A percentile compares a stretch with the other conserved stretches of the same genome.
phyloP scores from a whole-genome alignment of 1,140 invertebrate genomes.

The Pseudobourletiella spinata region DNA sequence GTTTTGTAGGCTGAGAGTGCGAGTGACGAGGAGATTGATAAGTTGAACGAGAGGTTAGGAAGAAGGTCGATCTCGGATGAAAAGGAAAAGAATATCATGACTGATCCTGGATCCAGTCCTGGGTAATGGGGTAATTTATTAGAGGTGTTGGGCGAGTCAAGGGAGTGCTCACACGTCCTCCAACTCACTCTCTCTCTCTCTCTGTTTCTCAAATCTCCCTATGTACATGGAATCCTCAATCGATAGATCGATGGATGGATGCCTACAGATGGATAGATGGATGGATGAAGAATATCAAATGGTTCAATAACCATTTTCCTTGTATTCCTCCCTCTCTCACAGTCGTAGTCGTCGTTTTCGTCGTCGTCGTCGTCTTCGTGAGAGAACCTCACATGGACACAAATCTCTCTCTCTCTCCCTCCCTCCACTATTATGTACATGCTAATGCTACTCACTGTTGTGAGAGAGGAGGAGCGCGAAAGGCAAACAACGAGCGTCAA shows the following conservation, averaged over 20 bases:
- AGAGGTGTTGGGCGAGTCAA: constrained; percentile 7
- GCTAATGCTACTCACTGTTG: no score
- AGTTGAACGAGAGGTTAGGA: not conserved
- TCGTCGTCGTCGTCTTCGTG: no score
- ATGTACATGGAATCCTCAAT: not conserved
- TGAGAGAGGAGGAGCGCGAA: no score
- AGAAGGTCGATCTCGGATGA: not conserved
- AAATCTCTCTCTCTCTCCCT: no score
- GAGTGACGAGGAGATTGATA: not conserved
- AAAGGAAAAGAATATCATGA: constrained; percentile 2
- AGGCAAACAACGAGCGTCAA: no score
- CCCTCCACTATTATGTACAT: no score
- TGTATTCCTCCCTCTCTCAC: not conserved
- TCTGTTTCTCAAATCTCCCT: no score
- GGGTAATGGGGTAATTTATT: constrained; percentile 21
- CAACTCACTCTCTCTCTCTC: no score
- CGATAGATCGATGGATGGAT: not conserved
- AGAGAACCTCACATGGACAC: no score
- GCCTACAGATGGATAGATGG: not conserved
- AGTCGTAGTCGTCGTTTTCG: no score
- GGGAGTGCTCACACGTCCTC: not conserved
- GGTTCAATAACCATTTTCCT: constrained; percentile 8
- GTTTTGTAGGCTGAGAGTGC: not conserved
- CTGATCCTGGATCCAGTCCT: constrained; percentile 6
- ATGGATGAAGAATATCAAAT: constrained; percentile 6